These are phyloP conservation scores for Pseudopipra pipra DNA, from an alignment of 2,113 vertebrate species.

Conservation along the genomic window DNA sequence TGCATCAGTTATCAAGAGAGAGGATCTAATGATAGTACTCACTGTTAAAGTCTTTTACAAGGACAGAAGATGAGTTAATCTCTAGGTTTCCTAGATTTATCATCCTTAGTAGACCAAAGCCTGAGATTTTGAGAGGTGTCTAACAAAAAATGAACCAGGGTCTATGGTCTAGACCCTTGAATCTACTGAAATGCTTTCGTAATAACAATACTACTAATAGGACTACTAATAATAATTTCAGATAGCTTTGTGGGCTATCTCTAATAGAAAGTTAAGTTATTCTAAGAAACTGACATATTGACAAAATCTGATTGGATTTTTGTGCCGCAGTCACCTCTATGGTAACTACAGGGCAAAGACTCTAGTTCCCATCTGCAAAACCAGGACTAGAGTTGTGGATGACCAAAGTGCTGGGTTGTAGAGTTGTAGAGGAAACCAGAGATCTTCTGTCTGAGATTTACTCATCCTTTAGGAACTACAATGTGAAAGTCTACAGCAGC, in stretches of 20 bases:
- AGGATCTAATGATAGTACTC: background rate
- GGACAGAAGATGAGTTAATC: background rate
- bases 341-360: background rate
- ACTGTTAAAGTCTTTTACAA: background rate
- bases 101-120: background rate
- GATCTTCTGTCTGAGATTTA: background rate
- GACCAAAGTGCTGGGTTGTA: background rate
- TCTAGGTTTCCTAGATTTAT: background rate
- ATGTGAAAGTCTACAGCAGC: background rate
- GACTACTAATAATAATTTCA: background rate
- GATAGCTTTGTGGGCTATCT: background rate
- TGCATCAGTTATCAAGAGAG: background rate
- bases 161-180: background rate
- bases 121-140: background rate
- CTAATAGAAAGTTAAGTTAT: background rate
- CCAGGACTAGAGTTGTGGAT: background rate
- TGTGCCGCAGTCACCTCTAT: background rate
- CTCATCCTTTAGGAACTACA: background rate
- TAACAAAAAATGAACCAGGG: background rate
- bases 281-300: background rate
- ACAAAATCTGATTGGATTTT: background rate
- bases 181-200: background rate
- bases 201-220: background rate
- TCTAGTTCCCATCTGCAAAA: background rate
- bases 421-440: background rate